Conservation (phyloP, 1,140 invertebrate genomes). For the Lysiphlebus fabarum region DNA sequence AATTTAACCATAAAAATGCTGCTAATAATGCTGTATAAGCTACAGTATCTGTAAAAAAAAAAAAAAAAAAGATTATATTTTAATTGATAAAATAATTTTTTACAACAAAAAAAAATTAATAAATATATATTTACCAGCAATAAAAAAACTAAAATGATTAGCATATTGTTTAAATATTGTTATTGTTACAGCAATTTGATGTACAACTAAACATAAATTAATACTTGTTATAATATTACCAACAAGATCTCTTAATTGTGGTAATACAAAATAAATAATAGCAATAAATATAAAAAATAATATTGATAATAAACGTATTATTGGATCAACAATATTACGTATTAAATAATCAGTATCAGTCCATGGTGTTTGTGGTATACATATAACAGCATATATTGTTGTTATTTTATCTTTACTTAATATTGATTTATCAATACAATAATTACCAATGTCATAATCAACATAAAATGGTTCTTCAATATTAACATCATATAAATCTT, state of each 20-base stretch:
- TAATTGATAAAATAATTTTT: background rate
- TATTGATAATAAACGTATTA: slow-evolving; percentile 70
- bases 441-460: slow-evolving; percentile 70
- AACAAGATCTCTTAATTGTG: slow-evolving; percentile 75
- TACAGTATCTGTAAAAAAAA: slow-evolving; percentile 65
- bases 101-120: background rate
- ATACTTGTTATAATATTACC: slow-evolving; percentile 82
- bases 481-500: slow-evolving; percentile 38
- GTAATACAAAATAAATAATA: slow-evolving; percentile 78
- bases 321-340: slow-evolving; percentile 70
- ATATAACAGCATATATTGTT: slow-evolving; percentile 70
- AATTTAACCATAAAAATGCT: slow-evolving; percentile 81
- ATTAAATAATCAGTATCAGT: slow-evolving; percentile 69
- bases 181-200: slow-evolving; percentile 73
- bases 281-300: slow-evolving; percentile 69
- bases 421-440: slow-evolving; percentile 74
- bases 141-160: slow-evolving; percentile 73
- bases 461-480: slow-evolving; percentile 56
- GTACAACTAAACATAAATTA: slow-evolving; percentile 69
- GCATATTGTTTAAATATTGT: slow-evolving; percentile 76
- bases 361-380: slow-evolving; percentile 70
- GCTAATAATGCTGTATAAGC: slow-evolving; percentile 70
- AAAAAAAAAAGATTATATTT: slow-evolving; percentile 9
- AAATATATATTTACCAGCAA: slow-evolving; percentile 61
- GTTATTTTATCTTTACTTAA: slow-evolving; percentile 42